Evolutionary conservation across 2,888 invertebrate genomes (phyloP).

Genomic region (Herminia tarsipennalis): DNA sequence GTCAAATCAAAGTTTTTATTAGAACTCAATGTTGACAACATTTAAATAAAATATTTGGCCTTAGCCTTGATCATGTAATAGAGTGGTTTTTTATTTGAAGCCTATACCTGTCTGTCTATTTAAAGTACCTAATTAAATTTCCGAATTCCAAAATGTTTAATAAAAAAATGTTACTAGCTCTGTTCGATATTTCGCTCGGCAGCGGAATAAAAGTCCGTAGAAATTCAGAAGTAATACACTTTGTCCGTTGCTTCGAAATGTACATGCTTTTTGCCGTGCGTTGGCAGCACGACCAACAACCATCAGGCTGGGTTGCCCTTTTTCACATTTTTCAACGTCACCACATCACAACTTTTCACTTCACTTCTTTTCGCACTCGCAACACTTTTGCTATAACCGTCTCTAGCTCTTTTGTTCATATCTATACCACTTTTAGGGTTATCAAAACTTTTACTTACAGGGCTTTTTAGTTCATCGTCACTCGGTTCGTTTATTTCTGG

Average conservation of each 20-base stretch:
- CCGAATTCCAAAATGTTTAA: too few species aligned
- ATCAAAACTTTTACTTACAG: conserved; percentile 19
- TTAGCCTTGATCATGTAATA: too few species aligned
- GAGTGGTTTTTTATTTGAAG: too few species aligned
- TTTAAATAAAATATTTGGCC: neutral
- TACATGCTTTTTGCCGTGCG: conserved; percentile 77
- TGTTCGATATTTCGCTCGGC: conserved; percentile 34
- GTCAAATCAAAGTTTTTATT: too few species aligned
- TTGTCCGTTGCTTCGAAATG: conserved; percentile 77
- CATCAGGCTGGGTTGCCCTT: conserved; percentile 69
- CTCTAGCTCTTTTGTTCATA: conserved; percentile 23
- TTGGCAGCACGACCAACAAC: conserved; percentile 75
- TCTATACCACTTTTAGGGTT: conserved; percentile 17
- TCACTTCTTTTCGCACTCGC: conserved; percentile 35
- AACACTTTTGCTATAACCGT: conserved; percentile 19
- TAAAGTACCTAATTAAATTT: too few species aligned
- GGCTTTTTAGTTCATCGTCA: conserved; percentile 44
- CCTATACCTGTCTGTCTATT: too few species aligned
- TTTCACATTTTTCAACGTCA: conserved; percentile 45
- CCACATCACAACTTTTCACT: conserved; percentile 38
- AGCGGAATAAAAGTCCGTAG: conserved; percentile 18
- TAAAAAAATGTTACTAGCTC: neutral
- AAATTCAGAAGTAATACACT: conserved; percentile 73
- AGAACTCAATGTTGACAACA: neutral
- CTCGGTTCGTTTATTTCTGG: conserved; percentile 75